Base-by-base conservation (phyloP, 2,113 vertebrate genomes). In the Bombycilla garrulus region DNA sequence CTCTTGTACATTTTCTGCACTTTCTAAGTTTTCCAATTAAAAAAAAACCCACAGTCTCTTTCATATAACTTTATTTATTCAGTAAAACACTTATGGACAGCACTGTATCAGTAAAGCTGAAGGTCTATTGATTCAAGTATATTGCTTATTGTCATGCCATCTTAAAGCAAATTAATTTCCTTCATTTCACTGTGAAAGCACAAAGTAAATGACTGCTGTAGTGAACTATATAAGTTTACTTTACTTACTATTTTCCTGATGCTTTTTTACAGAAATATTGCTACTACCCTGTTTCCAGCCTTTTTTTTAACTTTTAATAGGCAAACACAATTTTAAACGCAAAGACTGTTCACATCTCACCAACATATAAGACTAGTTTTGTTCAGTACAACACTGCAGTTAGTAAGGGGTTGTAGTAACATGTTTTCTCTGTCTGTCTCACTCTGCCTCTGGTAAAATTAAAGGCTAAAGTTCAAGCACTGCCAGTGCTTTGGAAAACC, bases 381-480 rank as follows among this genome's bases (percentile, higher is more conserved):
- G 54, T 86, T 93, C 70, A 62, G 54, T 33, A 78, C 31, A 95
- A 86, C 3, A 10, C 45, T 80, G 58, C 66, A 83, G 85, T 94
- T 95, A 86, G 71, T 50, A 92, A 57, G 35, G 35, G 53, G 70
- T 31, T 94, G 90, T 26, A 80, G 81, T 62, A 94, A 51, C 86
- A 72, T 36, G 71, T 81, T 91, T 82, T 93, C 51, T 85, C 47
- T 78, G 74, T 66, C 84, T 88, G 87, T 73, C 81, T 92, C 54
- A 51, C 76, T 94, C 72, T 86, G 85, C 51, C 58, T 96, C 74
- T 94, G 56, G 69, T 92, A 95, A 96, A 96, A 94, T 92, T 95
- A 90, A 94, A 88, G 84, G 79, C 60, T 91, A 90, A 95, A 94
- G 91, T 88, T 96, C 93, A 92, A 92, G 45, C 60, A 74, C 28